Evolutionary conservation across 2,888 invertebrate species (phyloP).

Genomic region (Lasioglossum oenotherae): DNA sequence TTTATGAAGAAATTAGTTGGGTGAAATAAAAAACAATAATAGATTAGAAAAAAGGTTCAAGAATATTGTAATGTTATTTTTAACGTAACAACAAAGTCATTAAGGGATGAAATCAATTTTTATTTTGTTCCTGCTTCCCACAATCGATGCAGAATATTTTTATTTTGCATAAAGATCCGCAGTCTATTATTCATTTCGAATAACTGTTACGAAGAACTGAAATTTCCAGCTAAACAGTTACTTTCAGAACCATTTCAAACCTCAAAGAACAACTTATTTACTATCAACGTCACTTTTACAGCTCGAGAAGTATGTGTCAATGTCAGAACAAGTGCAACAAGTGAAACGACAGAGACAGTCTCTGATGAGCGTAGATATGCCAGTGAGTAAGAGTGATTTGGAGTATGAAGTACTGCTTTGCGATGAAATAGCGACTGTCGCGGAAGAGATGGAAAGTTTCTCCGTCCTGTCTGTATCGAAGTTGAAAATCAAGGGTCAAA

Average conservation of each 20-base stretch:
- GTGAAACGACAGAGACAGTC: slow-evolving; percentile 68
- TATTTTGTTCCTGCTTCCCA: too few species aligned
- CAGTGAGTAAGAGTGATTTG: slow-evolving; percentile 64
- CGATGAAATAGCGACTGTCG: slow-evolving; percentile 63
- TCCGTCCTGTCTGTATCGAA: slow-evolving; percentile 39
- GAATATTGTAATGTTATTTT: too few species aligned
- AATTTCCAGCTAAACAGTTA: too few species aligned
- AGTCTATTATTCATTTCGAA: neutral
- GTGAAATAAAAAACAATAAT: too few species aligned
- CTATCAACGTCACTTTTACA: slow-evolving; percentile 45
- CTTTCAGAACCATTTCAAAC: neutral
- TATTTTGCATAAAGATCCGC: neutral
- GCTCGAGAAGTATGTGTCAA: slow-evolving; percentile 75
- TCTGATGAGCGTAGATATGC: slow-evolving; percentile 39
- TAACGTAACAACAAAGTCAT: too few species aligned
- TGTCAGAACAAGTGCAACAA: slow-evolving; percentile 72
- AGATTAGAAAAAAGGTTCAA: too few species aligned
- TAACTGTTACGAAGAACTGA: too few species aligned
- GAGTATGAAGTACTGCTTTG: slow-evolving; percentile 78
- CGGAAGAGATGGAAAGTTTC: slow-evolving; percentile 57
- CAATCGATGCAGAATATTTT: too few species aligned
- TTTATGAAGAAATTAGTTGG: too few species aligned
- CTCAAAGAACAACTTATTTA: slow-evolving; percentile 6
- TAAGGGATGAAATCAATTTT: too few species aligned
- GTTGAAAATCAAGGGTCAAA: slow-evolving; percentile 65